Base-by-base conservation (phyloP, 2,888 invertebrate species). In the Bimastos eiseni region DNA sequence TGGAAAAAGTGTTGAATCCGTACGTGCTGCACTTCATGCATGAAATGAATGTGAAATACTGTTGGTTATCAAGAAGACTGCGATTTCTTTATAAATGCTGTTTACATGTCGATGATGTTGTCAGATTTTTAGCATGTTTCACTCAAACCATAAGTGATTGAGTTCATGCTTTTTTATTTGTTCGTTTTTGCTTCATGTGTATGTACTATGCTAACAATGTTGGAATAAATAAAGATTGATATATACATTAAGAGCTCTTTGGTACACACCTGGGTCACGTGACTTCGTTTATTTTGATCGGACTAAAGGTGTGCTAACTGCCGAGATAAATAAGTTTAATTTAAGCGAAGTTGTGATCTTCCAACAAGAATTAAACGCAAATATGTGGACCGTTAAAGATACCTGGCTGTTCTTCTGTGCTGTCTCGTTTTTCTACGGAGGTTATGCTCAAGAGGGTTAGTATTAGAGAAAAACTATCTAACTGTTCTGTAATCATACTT, bases 221-320 rank as follows among this genome's bases (percentile, higher is more conserved):
- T n/a, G n/a, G n/a, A n/a, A n/a, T n/a, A n/a, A n/a, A n/a, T n/a
- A n/a, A n/a, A n/a, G n/a, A n/a, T n/a, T n/a, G n/a, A n/a, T n/a
- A n/a, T n/a, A n/a, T n/a, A n/a, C n/a, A n/a, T 70, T 70, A 0
- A 70, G n/a, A 70, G 70, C 70, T 70, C 70, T 70, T 11, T 70
- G 70, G 70, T n/a, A 70, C 17, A 70, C 70, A 70, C 70, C 70
- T 70, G 70, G 70, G n/a, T 70, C 70, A 70, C 70, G 70, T 70
- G 70, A 70, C 70, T 8, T 30, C n/a, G n/a, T n/a, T 70, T 70
- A 70, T n/a, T 30, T 70, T 19, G 8, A n/a, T 70, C 8, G 30
- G 6, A 30, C 0, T 30, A 70, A 70, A 70, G 70, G 70, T 70
- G 70, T 70, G 70, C 70, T 70, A 24, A 21, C 3, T 49, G 49